phyloP scores from a whole-genome alignment of 2,888 invertebrate genomes.

The Lamellibrachia satsuma region DNA sequence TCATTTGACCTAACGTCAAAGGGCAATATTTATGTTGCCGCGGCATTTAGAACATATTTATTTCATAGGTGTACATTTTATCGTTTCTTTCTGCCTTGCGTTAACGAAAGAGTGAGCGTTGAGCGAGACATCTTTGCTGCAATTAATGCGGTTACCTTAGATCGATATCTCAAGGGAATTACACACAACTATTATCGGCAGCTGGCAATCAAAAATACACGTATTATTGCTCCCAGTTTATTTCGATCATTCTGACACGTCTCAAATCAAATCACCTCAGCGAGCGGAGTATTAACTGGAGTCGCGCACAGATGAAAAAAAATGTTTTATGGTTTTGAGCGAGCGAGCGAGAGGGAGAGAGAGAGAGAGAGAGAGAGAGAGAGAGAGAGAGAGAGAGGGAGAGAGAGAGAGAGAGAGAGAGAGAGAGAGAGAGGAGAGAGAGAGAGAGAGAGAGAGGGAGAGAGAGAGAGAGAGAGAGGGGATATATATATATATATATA shows the following conservation, averaged over 20 bases:
- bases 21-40: not conserved
- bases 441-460: no score
- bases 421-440: no score
- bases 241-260: not conserved
- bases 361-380: no score
- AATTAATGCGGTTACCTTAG: not conserved
- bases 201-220: not conserved
- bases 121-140: not conserved
- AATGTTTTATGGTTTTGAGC: no score
- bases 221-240: not conserved
- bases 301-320: no score
- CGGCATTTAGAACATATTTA: not conserved
- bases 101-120: not conserved
- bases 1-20: not conserved
- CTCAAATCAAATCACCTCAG: not conserved
- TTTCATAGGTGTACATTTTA: not conserved
- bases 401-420: no score
- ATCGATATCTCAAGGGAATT: not conserved
- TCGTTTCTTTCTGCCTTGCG: not conserved
- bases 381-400: no score
- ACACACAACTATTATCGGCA: not conserved
- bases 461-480: no score
- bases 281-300: not conserved
- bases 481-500: no score
- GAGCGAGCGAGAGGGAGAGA: no score